Percentiles rank a stretch among this genome's conserved stretches.
Conservation (phyloP, 1,140 invertebrate species). For the Mercenaria mercenaria region DNA sequence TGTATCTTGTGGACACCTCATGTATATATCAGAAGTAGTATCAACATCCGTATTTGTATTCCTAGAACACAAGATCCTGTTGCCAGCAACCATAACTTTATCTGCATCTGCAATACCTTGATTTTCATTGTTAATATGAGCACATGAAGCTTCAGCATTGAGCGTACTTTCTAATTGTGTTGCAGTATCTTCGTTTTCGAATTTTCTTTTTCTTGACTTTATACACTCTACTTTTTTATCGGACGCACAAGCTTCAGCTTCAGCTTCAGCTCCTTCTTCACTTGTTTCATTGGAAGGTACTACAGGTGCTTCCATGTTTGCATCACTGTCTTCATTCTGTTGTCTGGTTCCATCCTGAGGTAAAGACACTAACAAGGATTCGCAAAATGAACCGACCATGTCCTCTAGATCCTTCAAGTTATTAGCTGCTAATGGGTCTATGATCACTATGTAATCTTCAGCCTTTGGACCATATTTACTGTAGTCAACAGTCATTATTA, state of each 20-base stretch:
- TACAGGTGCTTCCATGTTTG: too few species aligned
- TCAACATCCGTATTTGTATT: background rate
- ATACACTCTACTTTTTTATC: too few species aligned
- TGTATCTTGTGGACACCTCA: background rate
- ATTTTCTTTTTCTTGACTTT: too few species aligned
- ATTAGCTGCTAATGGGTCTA: background rate
- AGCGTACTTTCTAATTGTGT: too few species aligned
- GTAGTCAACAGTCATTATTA: background rate
- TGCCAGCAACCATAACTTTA: too few species aligned
- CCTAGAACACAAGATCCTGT: background rate
- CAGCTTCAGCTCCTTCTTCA: too few species aligned
- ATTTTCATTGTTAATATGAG: background rate
- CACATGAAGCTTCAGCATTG: background rate
- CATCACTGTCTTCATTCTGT: too few species aligned
- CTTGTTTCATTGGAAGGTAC: too few species aligned
- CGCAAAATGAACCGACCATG: background rate
- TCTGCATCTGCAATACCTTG: too few species aligned
- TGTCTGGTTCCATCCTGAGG: background rate
- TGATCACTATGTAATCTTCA: background rate
- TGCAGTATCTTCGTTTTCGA: background rate
- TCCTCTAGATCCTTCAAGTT: background rate
- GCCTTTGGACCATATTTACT: background rate
- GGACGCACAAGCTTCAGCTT: too few species aligned
- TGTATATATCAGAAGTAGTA: too few species aligned
- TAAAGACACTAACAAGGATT: background rate